Conservation (phyloP, 1,140 invertebrate species). For the Littorina saxatilis region DNA sequence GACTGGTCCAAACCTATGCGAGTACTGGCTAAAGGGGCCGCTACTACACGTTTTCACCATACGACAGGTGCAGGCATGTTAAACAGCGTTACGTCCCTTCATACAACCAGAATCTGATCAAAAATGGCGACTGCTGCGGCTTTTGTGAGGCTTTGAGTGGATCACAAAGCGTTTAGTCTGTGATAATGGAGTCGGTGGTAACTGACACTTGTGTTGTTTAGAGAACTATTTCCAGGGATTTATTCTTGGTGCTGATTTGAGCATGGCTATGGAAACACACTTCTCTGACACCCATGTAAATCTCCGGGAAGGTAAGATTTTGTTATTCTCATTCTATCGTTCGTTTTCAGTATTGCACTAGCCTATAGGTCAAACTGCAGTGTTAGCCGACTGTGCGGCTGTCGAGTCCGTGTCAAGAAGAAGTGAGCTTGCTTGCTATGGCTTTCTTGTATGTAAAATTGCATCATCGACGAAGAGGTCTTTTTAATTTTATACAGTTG, state of each 20-base stretch:
- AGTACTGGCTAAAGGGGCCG: too few relatives aligned
- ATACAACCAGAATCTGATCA: slow-evolving; percentile 23
- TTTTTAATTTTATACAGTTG: too few relatives aligned
- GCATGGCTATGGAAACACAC: slow-evolving; percentile 32
- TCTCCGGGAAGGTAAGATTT: slow-evolving; percentile 32
- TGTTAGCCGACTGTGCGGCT: neutral
- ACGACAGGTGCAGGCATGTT: too few relatives aligned
- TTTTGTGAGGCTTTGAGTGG: neutral
- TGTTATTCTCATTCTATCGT: neutral
- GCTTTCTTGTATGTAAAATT: neutral
- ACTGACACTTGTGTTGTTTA: neutral
- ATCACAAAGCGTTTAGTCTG: too few relatives aligned
- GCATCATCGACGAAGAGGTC: too few relatives aligned
- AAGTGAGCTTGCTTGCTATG: neutral
- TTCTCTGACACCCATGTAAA: slow-evolving; percentile 31
- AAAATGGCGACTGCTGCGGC: slow-evolving; percentile 20
- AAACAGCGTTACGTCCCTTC: neutral
- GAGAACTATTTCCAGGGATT: neutral
- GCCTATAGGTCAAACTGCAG: neutral
- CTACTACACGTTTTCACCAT: too few relatives aligned
- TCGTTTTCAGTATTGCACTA: neutral
- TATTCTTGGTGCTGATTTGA: neutral
- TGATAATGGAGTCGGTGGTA: too few relatives aligned
- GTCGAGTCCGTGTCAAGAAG: neutral
- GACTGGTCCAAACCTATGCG: too few relatives aligned